These are phyloP conservation scores for Numenius phaeopus DNA, from an alignment of 2,797 vertebrate species.

Conservation along the genomic window DNA sequence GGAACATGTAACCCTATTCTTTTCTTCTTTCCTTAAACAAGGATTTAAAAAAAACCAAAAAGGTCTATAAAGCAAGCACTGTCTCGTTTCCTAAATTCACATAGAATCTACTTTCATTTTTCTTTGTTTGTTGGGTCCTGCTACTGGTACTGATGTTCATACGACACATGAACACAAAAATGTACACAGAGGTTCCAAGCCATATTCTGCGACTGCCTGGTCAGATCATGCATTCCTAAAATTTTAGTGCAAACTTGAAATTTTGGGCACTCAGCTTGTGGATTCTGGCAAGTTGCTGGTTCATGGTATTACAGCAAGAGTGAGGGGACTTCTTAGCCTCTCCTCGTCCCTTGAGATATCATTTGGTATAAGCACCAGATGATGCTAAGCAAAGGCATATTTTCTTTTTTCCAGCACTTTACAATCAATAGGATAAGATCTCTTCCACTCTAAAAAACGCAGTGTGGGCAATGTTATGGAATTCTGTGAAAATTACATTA, in stretches of 20 bases:
- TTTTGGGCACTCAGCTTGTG: neutral
- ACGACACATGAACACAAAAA: neutral
- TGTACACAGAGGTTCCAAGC: neutral
- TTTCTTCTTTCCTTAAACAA: neutral
- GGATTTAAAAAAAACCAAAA: neutral
- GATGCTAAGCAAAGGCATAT: neutral
- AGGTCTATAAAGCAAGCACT: neutral
- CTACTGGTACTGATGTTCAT: neutral
- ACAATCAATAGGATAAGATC: neutral
- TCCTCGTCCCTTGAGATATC: neutral
- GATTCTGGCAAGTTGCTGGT: neutral
- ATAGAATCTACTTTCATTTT: neutral
- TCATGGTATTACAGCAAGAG: neutral
- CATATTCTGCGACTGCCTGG: neutral
- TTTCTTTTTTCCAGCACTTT: neutral
- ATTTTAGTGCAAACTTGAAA: neutral
- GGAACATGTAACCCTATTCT: neutral
- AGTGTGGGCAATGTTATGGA: neutral
- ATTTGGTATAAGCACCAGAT: neutral
- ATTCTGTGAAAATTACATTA: neutral
- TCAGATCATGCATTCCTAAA: neutral
- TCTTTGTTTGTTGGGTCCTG: neutral
- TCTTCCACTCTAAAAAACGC: neutral
- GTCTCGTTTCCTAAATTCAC: neutral
- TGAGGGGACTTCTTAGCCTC: neutral